Evolutionary conservation across 92 coral and sea anemone species (phyloP).

Genomic region (Actinernus sp.): DNA sequence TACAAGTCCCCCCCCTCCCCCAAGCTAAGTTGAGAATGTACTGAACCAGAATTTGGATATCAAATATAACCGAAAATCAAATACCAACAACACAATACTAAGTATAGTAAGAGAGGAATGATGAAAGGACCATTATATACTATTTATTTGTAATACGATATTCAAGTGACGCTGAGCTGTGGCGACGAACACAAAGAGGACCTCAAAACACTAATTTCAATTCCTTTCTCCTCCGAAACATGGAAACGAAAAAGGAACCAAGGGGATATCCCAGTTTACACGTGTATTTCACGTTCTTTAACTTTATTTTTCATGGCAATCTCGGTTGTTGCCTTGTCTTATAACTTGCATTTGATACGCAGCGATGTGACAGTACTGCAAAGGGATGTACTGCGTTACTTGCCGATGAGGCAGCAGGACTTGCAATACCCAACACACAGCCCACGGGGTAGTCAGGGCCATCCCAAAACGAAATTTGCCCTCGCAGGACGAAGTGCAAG

Average conservation of each 20-base stretch:
- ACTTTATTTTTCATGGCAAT: conserved; percentile 26
- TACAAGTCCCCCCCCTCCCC: too few species aligned
- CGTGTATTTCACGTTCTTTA: conserved; percentile 35
- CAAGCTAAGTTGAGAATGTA: too few species aligned
- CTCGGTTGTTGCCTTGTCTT: conserved; percentile 34
- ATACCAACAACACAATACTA: too few species aligned
- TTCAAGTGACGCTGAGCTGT: background rate
- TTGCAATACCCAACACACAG: too few species aligned
- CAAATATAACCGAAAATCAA: too few species aligned
- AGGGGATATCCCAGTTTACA: conserved; percentile 2
- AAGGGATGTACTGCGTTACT: too few species aligned
- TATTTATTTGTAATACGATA: background rate
- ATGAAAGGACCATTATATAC: background rate
- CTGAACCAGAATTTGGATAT: too few species aligned
- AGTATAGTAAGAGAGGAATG: background rate
- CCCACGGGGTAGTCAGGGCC: too few species aligned
- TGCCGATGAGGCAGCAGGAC: too few species aligned
- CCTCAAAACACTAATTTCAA: too few species aligned
- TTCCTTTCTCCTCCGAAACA: conserved; percentile 6
- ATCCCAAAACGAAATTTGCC: too few species aligned
- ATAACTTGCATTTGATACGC: conserved; percentile 11
- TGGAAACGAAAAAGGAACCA: conserved; percentile 13
- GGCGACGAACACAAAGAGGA: too few species aligned
- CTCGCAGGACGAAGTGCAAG: background rate
- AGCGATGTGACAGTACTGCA: conserved; percentile 27